A percentile compares a stretch with the other conserved stretches of the same genome.
phyloP scores from a whole-genome alignment of 2,113 vertebrate genomes.

The Bos javanicus region DNA sequence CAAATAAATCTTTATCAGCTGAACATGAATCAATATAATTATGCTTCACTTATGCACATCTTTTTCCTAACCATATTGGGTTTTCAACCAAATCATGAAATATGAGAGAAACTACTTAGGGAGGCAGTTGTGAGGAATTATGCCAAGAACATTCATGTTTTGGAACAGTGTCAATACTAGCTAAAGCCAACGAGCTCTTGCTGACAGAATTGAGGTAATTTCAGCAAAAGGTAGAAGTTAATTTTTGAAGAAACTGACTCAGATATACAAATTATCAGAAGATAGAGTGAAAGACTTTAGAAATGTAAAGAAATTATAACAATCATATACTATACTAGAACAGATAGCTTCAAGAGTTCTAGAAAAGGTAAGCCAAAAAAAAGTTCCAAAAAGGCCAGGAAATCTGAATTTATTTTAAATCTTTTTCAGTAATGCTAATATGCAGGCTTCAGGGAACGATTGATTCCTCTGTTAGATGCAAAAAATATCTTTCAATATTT shows the following conservation, averaged over 20 bases:
- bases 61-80: slow-evolving; percentile 74
- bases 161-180: rapidly evolving
- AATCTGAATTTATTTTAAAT: background rate
- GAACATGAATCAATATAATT: slow-evolving; percentile 82
- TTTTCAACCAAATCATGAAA: slow-evolving; percentile 77
- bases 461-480: background rate
- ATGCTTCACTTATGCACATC: slow-evolving; percentile 76
- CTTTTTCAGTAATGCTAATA: background rate
- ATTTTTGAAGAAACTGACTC: slow-evolving; percentile 18
- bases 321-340: background rate
- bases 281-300: background rate
- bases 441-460: background rate
- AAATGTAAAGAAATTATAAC: background rate
- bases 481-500: background rate
- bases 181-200: background rate
- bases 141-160: background rate
- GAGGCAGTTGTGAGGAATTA: slow-evolving; percentile 55
- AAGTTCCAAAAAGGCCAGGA: background rate
- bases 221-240: background rate
- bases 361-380: background rate
- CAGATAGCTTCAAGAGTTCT: background rate
- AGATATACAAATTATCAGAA: background rate
- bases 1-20: slow-evolving; percentile 83
- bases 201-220: background rate
- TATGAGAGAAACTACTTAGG: slow-evolving; percentile 32